phyloP scores from a whole-genome alignment of 2,888 invertebrate species.

The Stenchaetothrips biformis region DNA sequence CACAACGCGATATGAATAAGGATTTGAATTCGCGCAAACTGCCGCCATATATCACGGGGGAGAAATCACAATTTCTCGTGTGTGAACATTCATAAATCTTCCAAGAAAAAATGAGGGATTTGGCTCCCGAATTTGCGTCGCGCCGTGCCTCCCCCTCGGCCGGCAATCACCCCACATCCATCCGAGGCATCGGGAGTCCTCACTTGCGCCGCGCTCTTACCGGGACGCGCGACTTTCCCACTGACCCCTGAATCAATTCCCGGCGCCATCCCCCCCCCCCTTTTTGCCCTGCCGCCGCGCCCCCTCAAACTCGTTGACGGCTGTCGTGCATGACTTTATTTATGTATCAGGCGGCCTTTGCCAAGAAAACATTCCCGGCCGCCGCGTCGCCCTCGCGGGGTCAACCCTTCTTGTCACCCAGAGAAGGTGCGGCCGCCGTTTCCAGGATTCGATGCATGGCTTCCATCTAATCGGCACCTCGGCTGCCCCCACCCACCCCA shows the following conservation, averaged over 20 bases:
- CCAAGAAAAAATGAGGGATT: not conserved
- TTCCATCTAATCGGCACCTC: no score
- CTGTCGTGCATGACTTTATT: no score
- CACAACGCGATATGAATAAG: constrained; percentile 24
- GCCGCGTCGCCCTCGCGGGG: not conserved
- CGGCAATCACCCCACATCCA: no score
- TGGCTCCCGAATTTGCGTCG: not conserved
- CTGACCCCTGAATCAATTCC: constrained; percentile 34
- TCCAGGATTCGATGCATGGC: no score
- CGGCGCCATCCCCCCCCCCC: constrained; percentile 28
- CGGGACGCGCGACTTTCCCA: constrained; percentile 36
- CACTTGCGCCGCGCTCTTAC: not conserved
- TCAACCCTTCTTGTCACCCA: no score
- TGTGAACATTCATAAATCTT: constrained; percentile 24
- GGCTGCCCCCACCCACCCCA: no score
- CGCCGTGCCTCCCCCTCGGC: constrained; percentile 36
- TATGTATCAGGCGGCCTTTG: no score
- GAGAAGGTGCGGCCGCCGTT: no score
- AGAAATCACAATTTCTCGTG: constrained; percentile 25
- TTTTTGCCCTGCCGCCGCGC: not conserved
- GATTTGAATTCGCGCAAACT: constrained; percentile 21
- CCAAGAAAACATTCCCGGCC: no score
- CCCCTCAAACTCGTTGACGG: no score
- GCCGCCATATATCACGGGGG: constrained; percentile 22
- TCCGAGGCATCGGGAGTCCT: constrained; percentile 32